These are phyloP conservation scores for Rhizoglyphus robini DNA, from an alignment of 1,140 invertebrate genomes.

Conservation along the genomic window DNA sequence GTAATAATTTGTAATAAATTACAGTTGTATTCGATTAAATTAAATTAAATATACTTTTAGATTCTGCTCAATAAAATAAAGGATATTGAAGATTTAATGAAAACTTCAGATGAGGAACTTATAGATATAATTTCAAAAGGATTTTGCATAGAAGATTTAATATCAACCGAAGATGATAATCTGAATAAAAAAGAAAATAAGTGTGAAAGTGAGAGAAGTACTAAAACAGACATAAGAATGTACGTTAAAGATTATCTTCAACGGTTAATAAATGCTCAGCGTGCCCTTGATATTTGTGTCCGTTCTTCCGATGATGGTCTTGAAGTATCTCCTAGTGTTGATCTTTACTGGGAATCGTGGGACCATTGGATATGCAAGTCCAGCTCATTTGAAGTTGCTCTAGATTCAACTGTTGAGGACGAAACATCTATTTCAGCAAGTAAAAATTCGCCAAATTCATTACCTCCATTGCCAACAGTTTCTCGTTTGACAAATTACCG, in stretches of 20 bases:
- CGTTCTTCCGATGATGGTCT: neutral
- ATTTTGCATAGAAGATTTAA: neutral
- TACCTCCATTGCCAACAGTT: slow-evolving; percentile 9
- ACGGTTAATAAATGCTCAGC: neutral
- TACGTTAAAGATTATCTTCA: neutral
- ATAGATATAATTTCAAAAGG: neutral
- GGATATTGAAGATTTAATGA: neutral
- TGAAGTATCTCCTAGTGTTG: neutral
- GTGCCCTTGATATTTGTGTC: neutral
- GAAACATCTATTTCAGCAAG: no score
- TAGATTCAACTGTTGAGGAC: neutral
- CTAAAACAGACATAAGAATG: neutral
- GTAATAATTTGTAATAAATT: no score
- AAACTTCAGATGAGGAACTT: neutral
- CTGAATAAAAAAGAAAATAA: neutral
- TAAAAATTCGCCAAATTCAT: slow-evolving; percentile 29
- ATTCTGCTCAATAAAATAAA: neutral
- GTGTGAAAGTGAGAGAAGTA: neutral
- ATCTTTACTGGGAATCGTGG: slow-evolving; percentile 83
- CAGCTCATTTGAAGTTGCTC: neutral
- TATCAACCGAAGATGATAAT: neutral
- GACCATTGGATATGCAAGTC: slow-evolving; percentile 40
- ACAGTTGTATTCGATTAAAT: no score
- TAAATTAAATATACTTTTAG: no score
- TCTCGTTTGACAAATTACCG: slow-evolving; percentile 42